Percentiles rank a stretch among this genome's conserved stretches.
Conservation (phyloP, 1,140 invertebrate genomes). For the Eufriesea mexicana region DNA sequence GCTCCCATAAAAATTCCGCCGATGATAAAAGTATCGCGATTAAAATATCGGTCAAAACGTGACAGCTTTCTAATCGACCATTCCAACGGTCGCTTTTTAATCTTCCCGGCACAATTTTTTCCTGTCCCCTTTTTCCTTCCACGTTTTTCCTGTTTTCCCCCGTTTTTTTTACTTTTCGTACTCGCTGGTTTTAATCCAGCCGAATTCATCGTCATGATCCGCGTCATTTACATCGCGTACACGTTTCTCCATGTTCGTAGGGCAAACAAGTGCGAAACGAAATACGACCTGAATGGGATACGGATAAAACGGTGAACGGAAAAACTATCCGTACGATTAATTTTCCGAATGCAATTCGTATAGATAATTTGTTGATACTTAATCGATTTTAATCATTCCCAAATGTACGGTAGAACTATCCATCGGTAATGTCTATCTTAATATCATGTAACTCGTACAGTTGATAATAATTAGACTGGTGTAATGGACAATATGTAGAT, state of each 20-base stretch:
- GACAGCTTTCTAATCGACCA: conserved; percentile 12
- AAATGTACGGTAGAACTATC: not conserved
- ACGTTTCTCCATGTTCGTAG: not conserved
- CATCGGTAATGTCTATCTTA: not conserved
- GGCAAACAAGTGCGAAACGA: not conserved
- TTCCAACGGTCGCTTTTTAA: not conserved
- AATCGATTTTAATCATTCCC: too few relatives aligned
- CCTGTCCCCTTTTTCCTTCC: too few relatives aligned
- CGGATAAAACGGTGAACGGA: not conserved
- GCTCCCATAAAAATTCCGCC: not conserved
- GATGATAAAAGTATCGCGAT: conserved; percentile 28
- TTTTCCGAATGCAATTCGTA: not conserved
- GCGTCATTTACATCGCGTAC: not conserved
- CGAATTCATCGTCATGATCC: conserved; percentile 4
- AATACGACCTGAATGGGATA: not conserved
- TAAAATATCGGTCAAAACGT: conserved; percentile 11
- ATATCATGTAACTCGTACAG: too few relatives aligned
- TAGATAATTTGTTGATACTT: too few relatives aligned
- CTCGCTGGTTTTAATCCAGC: not conserved
- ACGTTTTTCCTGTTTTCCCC: not conserved
- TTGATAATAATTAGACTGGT: too few relatives aligned
- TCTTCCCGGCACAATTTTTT: too few relatives aligned
- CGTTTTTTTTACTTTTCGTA: not conserved
- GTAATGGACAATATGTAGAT: too few relatives aligned
- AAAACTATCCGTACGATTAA: not conserved